Evolutionary conservation across 2,113 vertebrate genomes (phyloP).

Genomic region (Collichthys lucidus): DNA sequence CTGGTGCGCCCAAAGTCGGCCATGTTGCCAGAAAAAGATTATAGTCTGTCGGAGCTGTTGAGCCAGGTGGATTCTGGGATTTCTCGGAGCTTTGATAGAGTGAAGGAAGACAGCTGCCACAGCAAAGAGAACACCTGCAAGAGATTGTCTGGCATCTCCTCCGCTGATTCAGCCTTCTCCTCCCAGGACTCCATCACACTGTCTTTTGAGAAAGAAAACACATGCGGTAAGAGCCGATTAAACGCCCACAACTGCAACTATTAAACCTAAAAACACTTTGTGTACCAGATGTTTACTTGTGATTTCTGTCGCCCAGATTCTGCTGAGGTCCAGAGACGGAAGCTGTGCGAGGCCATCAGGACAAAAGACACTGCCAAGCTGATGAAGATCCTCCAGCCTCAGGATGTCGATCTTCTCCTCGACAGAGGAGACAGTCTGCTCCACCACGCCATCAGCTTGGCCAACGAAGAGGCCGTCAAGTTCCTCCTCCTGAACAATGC

Average conservation of each 20-base stretch:
- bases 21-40: slow-evolving; percentile 90
- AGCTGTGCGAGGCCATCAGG: slow-evolving; percentile 91
- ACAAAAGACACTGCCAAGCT: slow-evolving; percentile 92
- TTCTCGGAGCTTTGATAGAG: slow-evolving; percentile 89
- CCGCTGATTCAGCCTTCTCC: slow-evolving; percentile 97
- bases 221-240: slow-evolving; percentile 81
- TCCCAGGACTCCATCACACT: slow-evolving; percentile 95
- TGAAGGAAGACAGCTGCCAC: slow-evolving; percentile 90
- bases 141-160: slow-evolving; percentile 95
- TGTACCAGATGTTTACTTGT: background rate
- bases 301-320: slow-evolving; percentile 83
- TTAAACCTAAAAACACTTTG: background rate
- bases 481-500: slow-evolving; percentile 95
- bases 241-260: background rate
- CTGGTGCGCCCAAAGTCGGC: slow-evolving; percentile 84
- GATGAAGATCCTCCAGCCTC: slow-evolving; percentile 99
- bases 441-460: slow-evolving; percentile 89
- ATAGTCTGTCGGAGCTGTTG: slow-evolving; percentile 92
- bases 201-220: slow-evolving; percentile 94
- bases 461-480: slow-evolving; percentile 95
- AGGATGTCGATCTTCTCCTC: slow-evolving; percentile 93
- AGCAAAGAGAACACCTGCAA: slow-evolving; percentile 90
- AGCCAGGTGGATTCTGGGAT: slow-evolving; percentile 96
- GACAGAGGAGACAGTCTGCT: slow-evolving; percentile 91
- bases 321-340: slow-evolving; percentile 91